Conservation (phyloP, 2,888 invertebrate genomes). For the Tipula confusa region DNA sequence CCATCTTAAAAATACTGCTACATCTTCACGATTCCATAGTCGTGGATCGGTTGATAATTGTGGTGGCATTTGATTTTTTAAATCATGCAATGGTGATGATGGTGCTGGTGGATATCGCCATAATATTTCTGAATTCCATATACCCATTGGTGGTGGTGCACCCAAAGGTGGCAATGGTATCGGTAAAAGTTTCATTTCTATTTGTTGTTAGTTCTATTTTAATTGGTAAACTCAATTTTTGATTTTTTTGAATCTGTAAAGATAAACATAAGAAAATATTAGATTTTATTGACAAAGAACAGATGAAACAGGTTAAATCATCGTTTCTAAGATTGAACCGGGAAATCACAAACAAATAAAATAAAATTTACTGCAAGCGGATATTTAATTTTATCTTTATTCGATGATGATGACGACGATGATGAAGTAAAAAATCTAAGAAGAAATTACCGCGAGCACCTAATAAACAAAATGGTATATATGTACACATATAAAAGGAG, state of each 20-base stretch:
- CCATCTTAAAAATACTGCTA: slow-evolving; percentile 81
- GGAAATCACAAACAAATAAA: slow-evolving; percentile 12
- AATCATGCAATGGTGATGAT: slow-evolving; percentile 68
- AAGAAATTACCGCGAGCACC: neutral
- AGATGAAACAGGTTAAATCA: slow-evolving; percentile 20
- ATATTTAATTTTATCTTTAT: slow-evolving; percentile 30
- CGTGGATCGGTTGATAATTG: slow-evolving; percentile 83
- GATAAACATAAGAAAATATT: slow-evolving; percentile 30
- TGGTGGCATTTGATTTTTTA: slow-evolving; percentile 81
- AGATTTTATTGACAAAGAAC: slow-evolving; percentile 7
- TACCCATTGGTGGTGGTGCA: slow-evolving; percentile 70
- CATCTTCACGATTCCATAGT: slow-evolving; percentile 87
- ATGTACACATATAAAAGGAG: neutral
- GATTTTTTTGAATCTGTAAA: slow-evolving; percentile 30
- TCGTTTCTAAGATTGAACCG: neutral
- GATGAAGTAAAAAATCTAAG: slow-evolving; percentile 25
- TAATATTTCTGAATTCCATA: slow-evolving; percentile 75
- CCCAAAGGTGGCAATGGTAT: slow-evolving; percentile 67
- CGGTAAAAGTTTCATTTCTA: slow-evolving; percentile 63
- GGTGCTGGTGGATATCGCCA: slow-evolving; percentile 84
- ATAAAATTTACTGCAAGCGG: slow-evolving; percentile 26
- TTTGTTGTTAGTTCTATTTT: slow-evolving; percentile 36
- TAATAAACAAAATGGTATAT: neutral
- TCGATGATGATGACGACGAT: too few relatives aligned
- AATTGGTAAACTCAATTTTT: neutral